A percentile compares a stretch with the other conserved stretches of the same genome.
Evolutionary conservation across 2,113 vertebrate species (phyloP).

Genomic region (Sclerurus mexicanus): DNA sequence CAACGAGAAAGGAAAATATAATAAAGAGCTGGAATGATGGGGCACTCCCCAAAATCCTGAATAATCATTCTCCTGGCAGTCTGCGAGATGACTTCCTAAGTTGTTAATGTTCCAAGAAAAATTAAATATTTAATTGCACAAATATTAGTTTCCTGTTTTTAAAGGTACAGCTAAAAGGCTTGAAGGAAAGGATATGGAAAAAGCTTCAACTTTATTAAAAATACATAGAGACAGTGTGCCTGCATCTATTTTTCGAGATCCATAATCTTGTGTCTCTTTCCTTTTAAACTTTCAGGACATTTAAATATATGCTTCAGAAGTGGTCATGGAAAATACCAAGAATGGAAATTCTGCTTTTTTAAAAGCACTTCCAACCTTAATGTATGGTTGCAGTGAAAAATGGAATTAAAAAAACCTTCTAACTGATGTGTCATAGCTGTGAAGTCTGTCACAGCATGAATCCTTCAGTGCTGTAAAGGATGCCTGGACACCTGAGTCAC

Average conservation of each 20-base stretch:
- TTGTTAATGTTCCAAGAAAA: not conserved
- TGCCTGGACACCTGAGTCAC: not conserved
- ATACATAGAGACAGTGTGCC: fast-evolving
- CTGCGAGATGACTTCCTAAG: not conserved
- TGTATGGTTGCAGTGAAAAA: not conserved
- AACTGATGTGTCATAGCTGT: not conserved
- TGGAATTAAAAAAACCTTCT: not conserved
- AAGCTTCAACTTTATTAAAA: not conserved
- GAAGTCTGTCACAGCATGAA: not conserved
- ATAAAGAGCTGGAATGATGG: not conserved
- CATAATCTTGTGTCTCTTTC: not conserved
- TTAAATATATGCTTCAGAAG: not conserved
- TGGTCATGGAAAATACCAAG: not conserved
- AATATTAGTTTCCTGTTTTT: not conserved
- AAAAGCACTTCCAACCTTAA: not conserved
- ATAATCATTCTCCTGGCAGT: not conserved
- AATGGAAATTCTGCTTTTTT: not conserved
- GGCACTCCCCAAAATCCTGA: not conserved
- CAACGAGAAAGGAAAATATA: not conserved
- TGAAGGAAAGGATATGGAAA: not conserved
- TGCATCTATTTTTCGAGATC: not conserved
- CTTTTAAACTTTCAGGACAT: not conserved
- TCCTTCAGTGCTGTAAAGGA: not conserved
- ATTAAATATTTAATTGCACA: not conserved
- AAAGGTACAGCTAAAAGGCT: not conserved